Conservation (phyloP, 1,140 invertebrate species). For the Achatina immaculata region DNA sequence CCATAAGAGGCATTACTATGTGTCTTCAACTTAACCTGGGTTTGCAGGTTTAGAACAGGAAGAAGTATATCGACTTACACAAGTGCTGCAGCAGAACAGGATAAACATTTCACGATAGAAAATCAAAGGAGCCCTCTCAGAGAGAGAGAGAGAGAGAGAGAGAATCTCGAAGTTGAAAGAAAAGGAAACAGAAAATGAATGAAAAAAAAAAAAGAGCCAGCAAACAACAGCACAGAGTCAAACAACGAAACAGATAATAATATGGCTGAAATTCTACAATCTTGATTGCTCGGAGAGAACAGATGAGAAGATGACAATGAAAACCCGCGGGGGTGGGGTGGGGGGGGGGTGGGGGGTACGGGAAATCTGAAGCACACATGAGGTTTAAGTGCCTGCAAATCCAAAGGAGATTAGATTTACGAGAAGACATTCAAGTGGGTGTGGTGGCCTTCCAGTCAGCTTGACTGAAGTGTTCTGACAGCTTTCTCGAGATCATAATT, state of each 20-base stretch:
- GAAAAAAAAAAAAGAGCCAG: background rate
- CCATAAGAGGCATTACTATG: too few species aligned
- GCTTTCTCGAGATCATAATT: background rate
- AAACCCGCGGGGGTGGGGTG: too few species aligned
- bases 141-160: background rate
- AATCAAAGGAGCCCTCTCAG: too few species aligned
- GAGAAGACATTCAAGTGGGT: background rate
- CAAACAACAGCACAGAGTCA: background rate
- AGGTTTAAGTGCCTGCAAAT: slow-evolving; percentile 1
- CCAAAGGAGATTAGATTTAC: slow-evolving; percentile 12
- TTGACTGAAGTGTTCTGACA: slow-evolving; percentile 12
- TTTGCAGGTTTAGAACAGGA: too few species aligned
- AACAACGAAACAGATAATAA: background rate
- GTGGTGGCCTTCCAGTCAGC: slow-evolving; percentile 3
- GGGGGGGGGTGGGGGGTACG: too few species aligned
- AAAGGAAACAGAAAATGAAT: background rate
- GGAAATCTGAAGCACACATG: background rate
- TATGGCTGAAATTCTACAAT: background rate
- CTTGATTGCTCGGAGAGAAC: too few species aligned
- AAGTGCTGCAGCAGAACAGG: too few species aligned
- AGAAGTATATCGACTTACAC: too few species aligned
- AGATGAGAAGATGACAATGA: too few species aligned
- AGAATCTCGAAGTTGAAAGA: background rate
- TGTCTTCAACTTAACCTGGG: too few species aligned
- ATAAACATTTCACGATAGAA: too few species aligned